phyloP scores from a whole-genome alignment of 1,140 invertebrate genomes.

The Eufriesea mexicana region DNA sequence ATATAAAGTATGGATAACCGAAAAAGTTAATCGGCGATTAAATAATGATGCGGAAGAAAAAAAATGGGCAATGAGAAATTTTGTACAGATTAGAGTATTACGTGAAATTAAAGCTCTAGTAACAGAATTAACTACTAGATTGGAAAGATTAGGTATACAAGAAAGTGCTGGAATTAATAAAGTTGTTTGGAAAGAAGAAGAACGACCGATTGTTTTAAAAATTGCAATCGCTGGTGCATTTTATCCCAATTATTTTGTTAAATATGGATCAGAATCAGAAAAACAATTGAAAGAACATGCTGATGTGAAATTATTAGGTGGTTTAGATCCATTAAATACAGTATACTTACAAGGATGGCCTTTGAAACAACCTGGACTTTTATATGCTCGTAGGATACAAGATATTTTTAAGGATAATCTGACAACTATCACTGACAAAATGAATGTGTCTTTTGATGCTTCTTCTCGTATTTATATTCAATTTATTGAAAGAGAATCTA shows the following conservation, averaged over 20 bases:
- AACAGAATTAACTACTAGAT: constrained; percentile 86
- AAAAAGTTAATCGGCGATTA: constrained; percentile 70
- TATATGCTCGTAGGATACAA: constrained; percentile 87
- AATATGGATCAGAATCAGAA: constrained; percentile 73
- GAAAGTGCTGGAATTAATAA: constrained; percentile 71
- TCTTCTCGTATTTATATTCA: constrained; percentile 84
- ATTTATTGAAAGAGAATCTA: constrained; percentile 79
- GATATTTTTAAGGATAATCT: constrained; percentile 80
- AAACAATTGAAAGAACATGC: constrained; percentile 83
- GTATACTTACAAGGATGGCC: constrained; percentile 90
- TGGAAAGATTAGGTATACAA: constrained; percentile 83
- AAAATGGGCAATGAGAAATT: constrained; percentile 88
- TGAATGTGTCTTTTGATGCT: constrained; percentile 86
- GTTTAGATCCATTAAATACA: constrained; percentile 89
- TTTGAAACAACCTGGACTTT: constrained; percentile 86
- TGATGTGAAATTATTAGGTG: constrained; percentile 85
- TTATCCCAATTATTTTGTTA: constrained; percentile 95
- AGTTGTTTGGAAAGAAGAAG: constrained; percentile 79
- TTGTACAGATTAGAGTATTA: constrained; percentile 88
- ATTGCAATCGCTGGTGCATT: constrained; percentile 86
- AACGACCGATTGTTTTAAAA: constrained; percentile 86
- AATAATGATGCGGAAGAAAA: constrained; percentile 80
- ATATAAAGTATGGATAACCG: constrained; percentile 85
- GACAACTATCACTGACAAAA: constrained; percentile 76
- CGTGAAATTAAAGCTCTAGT: constrained; percentile 89